Evolutionary conservation across 2,888 invertebrate genomes (phyloP), one percentile per base, ranked within the genome.

Genomic region (Pterobdella sp.): DNA sequence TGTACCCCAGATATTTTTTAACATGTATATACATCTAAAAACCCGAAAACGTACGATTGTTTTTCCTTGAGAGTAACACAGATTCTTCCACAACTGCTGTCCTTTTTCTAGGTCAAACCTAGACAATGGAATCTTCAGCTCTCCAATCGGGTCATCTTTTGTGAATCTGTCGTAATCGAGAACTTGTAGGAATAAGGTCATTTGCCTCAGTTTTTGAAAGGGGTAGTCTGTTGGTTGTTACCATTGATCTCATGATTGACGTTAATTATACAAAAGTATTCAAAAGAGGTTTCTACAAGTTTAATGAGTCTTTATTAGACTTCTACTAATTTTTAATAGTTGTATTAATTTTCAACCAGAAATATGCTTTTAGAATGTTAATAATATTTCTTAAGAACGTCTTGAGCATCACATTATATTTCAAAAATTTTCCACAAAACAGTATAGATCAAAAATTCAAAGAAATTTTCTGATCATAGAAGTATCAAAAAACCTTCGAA

Each of bases 151-250:
- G 73, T 78, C 78, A 68, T 78, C 78, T 18, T 76, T 75, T 68
- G 76, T 78, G 75, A 78, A 78, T 31, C 77, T 73, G 70, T 76
- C 83, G 75, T 82, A 82, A 76, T 83, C 83, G 72, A 82, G 80
- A 52, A 83, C 82, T 78, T 82, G 82, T 72, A 83, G 76, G 76
- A 82, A 82, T 71, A 83, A 76, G 3, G 81, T 82, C 79, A 81
- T 81, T 76, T 80, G 80, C 78, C 81, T 76, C 72, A 83, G 77
- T 75, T 83, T 82, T 74, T 81, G 80, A 76, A 81, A 81, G 37
- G 82, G 83, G 79, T 82, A 84, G 56, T 82, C 84, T 79, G 75
- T 22, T 32, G n/a, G n/a, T n/a, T n/a, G n/a, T n/a, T n/a, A n/a
- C n/a, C n/a, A n/a, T n/a, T n/a, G n/a, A n/a, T n/a, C n/a, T n/a